A percentile compares a stretch with the other conserved stretches of the same genome.
Conservation (phyloP, 2,888 invertebrate genomes). For the Punctoribates punctum region DNA sequence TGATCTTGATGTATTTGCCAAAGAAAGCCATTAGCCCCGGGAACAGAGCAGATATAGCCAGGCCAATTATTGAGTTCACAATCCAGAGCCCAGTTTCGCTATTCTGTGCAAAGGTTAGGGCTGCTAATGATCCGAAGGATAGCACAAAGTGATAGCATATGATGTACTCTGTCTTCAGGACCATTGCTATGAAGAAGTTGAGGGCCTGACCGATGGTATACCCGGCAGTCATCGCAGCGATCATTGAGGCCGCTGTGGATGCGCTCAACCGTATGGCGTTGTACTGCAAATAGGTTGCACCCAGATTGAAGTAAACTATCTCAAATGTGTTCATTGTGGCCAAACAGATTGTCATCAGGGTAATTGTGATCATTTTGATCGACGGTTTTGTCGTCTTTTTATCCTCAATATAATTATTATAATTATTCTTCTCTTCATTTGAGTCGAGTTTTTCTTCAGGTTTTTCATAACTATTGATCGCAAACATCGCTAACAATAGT, state of each 20-base stretch:
- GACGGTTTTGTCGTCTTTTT: not conserved
- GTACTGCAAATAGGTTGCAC: not conserved
- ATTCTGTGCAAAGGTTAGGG: not conserved
- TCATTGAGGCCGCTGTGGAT: not conserved
- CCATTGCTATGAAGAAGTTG: not conserved
- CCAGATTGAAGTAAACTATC: not conserved
- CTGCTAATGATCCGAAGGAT: not conserved
- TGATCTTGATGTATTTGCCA: not conserved
- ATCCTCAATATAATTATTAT: not conserved
- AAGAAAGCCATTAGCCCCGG: not conserved
- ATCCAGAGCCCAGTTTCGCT: not conserved
- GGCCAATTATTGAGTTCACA: not conserved
- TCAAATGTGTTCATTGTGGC: not conserved
- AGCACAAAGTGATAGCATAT: not conserved
- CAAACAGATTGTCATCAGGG: not conserved
- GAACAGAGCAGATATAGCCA: not conserved
- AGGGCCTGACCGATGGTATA: not conserved
- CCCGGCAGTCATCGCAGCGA: not conserved
- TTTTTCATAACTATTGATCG: not conserved
- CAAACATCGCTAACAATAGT: conserved; percentile 1
- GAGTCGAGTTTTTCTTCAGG: not conserved
- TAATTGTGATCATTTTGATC: not conserved
- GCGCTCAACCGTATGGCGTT: not conserved
- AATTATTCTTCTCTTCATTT: not conserved
- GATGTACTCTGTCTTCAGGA: not conserved